Conservation (phyloP, 2,797 vertebrate genomes). For the Tragelaphus oryx region DNA sequence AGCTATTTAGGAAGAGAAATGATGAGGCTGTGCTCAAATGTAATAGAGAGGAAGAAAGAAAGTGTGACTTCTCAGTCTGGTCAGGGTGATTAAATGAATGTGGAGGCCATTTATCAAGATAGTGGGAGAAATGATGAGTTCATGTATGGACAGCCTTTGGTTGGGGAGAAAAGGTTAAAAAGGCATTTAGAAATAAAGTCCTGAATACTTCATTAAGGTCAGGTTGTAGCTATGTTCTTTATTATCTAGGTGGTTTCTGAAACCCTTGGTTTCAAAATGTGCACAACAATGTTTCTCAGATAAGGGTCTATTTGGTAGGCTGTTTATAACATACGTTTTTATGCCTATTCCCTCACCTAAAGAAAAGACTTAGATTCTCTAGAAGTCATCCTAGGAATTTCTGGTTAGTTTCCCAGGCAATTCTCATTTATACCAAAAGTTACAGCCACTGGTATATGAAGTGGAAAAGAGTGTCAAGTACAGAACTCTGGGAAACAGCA, state of each 20-base stretch:
- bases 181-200: background rate
- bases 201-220: background rate
- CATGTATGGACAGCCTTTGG: background rate
- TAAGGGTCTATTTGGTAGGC: background rate
- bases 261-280: background rate
- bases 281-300: background rate
- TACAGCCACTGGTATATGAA: background rate
- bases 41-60: background rate
- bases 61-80: background rate
- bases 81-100: background rate
- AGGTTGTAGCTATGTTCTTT: background rate
- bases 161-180: background rate
- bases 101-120: background rate
- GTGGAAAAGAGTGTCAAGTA: background rate
- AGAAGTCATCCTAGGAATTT: background rate
- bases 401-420: background rate
- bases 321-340: background rate
- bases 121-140: background rate
- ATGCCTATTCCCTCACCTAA: background rate
- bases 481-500: background rate
- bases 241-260: background rate
- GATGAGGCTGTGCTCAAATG: background rate
- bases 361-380: background rate
- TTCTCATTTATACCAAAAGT: background rate
- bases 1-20: background rate